Evolutionary conservation across 2,888 invertebrate species (phyloP), one percentile per base, ranked within the genome.

Genomic region (Trimorus sp.): DNA sequence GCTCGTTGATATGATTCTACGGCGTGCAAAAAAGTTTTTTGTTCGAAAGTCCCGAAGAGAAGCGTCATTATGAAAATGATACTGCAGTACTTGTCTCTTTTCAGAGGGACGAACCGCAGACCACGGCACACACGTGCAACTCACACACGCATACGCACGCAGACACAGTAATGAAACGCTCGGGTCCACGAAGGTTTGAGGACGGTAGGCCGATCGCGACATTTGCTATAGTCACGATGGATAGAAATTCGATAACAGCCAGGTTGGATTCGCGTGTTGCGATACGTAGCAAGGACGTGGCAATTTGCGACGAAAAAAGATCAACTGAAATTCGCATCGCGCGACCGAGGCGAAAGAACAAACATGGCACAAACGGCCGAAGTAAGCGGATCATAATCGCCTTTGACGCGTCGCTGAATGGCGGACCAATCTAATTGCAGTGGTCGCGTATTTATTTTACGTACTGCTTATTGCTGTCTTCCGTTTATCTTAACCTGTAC

Each of bases 111-210:
- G 88, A 88, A 91, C 91, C 91, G 89, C 89, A 91, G 88, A 90
- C 91, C 89, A 88, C 89, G 89, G 89, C 58, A 42, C 63, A 62
- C 54, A 76, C 69, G 65, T 49, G 49, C 65, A n/a, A 65, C 36
- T 4, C 51, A 62, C 62, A 59, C 15, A 53, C 12, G 40, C 45
- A 77, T 12, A 59, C 14, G 36, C 49, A 48, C 45, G 62, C 89
- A 90, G 91, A 91, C 91, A 91, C 89, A 88, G 88, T 91, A 91
- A 91, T 91, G 90, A 91, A 91, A 91, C 91, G 90, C 87, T 88
- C 87, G 83, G 87, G 87, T 89, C 87, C 88, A 86, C 84, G 79
- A 79, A 82, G 78, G 71, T 70, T 75, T 68, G 65, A 77, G 49
- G 79, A 79, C 77, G 69, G 59, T 65, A 77, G 69, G 53, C 63